Evolutionary conservation across 2,113 vertebrate species (phyloP).

Genomic region (Siphamia tubifer): DNA sequence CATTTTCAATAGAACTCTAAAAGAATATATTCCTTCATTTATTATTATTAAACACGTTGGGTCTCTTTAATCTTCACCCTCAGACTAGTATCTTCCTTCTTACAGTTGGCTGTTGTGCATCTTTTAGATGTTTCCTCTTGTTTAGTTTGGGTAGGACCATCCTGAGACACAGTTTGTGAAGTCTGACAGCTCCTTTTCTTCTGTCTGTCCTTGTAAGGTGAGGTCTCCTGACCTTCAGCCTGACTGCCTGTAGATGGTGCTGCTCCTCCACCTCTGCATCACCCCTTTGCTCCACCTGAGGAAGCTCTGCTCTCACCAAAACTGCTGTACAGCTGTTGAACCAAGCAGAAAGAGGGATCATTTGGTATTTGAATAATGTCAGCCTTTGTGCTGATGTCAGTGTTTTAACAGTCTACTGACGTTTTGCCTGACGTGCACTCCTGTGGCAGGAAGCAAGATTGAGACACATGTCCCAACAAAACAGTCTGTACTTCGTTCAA

Average conservation of each 20-base stretch:
- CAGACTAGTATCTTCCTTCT: not conserved
- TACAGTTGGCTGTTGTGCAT: not conserved
- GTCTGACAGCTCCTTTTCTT: constrained; percentile 33
- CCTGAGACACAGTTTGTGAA: constrained; percentile 70
- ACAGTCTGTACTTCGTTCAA: constrained; percentile 44
- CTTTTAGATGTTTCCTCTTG: not conserved
- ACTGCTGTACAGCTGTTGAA: constrained; percentile 42
- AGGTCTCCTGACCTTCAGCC: constrained; percentile 41
- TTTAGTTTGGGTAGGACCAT: constrained; percentile 8
- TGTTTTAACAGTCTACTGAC: constrained; percentile 46
- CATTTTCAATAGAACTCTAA: too few relatives aligned
- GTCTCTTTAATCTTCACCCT: not conserved
- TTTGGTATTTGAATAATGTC: not conserved
- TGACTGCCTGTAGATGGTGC: constrained; percentile 55
- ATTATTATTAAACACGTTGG: not conserved
- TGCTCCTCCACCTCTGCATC: constrained; percentile 2
- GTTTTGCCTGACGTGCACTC: constrained; percentile 42
- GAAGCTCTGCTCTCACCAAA: constrained; percentile 18
- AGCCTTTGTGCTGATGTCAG: not conserved
- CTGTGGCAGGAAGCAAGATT: constrained; percentile 66
- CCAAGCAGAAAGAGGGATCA: not conserved
- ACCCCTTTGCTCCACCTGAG: constrained; percentile 20
- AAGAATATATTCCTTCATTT: not conserved
- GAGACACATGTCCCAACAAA: constrained; percentile 69
- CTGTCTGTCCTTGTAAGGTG: constrained; percentile 38